Evolutionary conservation across 2,888 invertebrate genomes (phyloP).

Genomic region (Allophyes oxyacanthae): DNA sequence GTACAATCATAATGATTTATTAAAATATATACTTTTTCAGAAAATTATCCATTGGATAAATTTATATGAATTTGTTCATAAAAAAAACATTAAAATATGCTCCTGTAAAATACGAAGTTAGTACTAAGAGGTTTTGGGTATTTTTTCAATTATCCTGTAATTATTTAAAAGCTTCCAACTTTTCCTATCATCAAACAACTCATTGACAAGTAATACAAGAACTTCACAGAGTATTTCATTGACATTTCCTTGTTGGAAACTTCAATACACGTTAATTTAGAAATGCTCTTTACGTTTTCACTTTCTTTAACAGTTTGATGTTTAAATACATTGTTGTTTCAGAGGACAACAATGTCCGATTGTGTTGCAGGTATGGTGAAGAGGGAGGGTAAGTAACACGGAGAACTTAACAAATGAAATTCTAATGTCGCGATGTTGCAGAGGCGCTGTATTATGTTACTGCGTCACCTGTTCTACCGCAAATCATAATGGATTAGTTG

Average conservation of each 20-base stretch:
- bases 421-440: background rate
- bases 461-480: too few species aligned
- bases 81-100: too few species aligned
- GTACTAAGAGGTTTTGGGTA: too few species aligned
- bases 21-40: too few species aligned
- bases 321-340: slow-evolving; percentile 57
- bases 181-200: slow-evolving; percentile 27
- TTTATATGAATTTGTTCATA: too few species aligned
- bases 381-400: slow-evolving; percentile 14
- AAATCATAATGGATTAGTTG: too few species aligned
- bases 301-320: slow-evolving; percentile 57
- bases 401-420: slow-evolving; percentile 16
- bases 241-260: slow-evolving; percentile 22
- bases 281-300: slow-evolving; percentile 42
- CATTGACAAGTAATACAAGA: slow-evolving; percentile 21
- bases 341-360: slow-evolving; percentile 60
- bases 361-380: slow-evolving; percentile 43
- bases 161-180: slow-evolving; percentile 13
- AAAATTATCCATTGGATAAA: too few species aligned
- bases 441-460: too few species aligned
- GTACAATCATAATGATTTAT: too few species aligned
- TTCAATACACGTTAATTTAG: slow-evolving; percentile 48
- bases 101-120: too few species aligned
- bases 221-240: slow-evolving; percentile 17
- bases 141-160: too few species aligned